These are phyloP conservation scores for Poecile atricapillus DNA, from an alignment of 2,113 vertebrate species.

Conservation along the genomic window DNA sequence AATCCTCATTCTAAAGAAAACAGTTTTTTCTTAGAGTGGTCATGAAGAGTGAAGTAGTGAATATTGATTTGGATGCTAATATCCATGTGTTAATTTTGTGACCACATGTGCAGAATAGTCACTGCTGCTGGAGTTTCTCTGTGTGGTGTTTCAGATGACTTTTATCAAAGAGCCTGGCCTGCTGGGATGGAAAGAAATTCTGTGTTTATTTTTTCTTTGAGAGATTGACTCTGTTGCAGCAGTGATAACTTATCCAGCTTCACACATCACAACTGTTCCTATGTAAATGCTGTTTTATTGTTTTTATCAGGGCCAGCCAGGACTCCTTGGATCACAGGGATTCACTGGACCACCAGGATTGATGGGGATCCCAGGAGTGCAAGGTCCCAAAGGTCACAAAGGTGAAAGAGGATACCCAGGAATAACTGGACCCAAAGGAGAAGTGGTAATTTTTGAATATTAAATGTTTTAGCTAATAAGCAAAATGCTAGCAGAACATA, in stretches of 20 bases:
- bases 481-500: background rate
- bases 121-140: background rate
- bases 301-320: slow-evolving; percentile 84
- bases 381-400: slow-evolving; percentile 89
- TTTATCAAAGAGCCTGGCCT: background rate
- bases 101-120: background rate
- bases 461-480: background rate
- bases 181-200: background rate
- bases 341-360: slow-evolving; percentile 80
- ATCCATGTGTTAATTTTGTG: background rate
- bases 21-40: background rate
- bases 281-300: background rate
- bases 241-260: background rate
- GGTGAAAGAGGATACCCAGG: slow-evolving; percentile 83
- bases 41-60: background rate
- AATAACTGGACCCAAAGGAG: slow-evolving; percentile 84
- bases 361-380: slow-evolving; percentile 81
- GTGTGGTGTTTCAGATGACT: background rate
- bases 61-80: background rate
- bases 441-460: slow-evolving; percentile 72
- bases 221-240: background rate
- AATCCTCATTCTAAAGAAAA: background rate
- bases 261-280: background rate
- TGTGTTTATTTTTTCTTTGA: background rate
- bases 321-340: slow-evolving; percentile 83